phyloP scores from a whole-genome alignment of 2,888 invertebrate species.

The Coecobrya sp. region DNA sequence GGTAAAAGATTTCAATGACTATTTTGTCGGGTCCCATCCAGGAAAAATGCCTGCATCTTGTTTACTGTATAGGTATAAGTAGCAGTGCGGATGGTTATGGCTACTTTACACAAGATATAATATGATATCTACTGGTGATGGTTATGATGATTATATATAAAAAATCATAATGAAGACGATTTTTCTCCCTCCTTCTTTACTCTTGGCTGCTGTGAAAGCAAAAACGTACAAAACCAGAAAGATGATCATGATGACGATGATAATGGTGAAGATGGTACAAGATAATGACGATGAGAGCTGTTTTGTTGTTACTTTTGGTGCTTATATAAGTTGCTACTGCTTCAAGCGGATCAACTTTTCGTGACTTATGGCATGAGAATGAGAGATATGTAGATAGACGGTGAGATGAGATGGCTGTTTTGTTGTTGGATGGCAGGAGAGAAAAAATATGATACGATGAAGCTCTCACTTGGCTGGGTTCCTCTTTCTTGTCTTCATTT shows the following conservation, averaged over 20 bases:
- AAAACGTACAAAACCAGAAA: background rate
- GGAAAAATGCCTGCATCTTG: background rate
- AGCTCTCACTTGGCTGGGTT: slow-evolving; percentile 30
- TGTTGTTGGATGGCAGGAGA: slow-evolving; percentile 28
- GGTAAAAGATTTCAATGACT: background rate
- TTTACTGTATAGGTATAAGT: background rate
- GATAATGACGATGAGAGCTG: slow-evolving; percentile 58
- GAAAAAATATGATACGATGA: background rate
- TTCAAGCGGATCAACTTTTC: slow-evolving; percentile 82
- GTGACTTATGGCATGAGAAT: slow-evolving; percentile 83
- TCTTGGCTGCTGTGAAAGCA: slow-evolving; percentile 35
- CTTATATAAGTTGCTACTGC: slow-evolving; percentile 64
- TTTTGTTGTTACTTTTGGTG: slow-evolving; percentile 41
- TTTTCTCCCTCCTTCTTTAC: background rate
- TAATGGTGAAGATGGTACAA: slow-evolving; percentile 45
- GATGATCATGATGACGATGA: slow-evolving; percentile 20
- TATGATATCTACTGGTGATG: background rate
- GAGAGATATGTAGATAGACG: slow-evolving; percentile 6
- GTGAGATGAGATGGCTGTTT: slow-evolving; percentile 51
- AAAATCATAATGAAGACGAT: slow-evolving; percentile 15
- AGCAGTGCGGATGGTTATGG: slow-evolving; percentile 13
- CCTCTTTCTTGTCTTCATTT: slow-evolving; percentile 28
- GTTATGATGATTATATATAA: background rate
- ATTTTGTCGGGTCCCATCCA: background rate
- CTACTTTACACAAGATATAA: slow-evolving; percentile 10